Base-by-base conservation (phyloP, 2,113 vertebrate species). In the Murina feae region DNA sequence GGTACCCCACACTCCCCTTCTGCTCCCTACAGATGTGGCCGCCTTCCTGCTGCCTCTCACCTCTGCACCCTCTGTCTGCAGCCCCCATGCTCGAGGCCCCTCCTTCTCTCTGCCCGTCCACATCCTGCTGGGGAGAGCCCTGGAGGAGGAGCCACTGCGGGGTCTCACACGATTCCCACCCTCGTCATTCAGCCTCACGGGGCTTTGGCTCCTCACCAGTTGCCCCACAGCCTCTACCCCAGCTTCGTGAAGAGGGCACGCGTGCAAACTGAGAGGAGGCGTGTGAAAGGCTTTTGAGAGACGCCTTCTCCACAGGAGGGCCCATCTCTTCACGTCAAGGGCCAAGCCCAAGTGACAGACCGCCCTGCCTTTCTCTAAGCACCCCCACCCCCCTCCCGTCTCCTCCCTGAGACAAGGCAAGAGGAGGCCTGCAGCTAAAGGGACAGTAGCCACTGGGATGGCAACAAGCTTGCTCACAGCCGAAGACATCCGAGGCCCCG, bases 141-240 rank as follows among this genome's bases (percentile, higher is more conserved):
- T 14, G 28, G n/a, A 32, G 37, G n/a, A 53, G 44, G 14, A 65
- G 42, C 32, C 0, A 0, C 0, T 2, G 11, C 37, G 28, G 21
- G 35, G 4, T 37, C 21, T 51, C 44, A 42, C 1, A 16, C 2
- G 2, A 69, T 6, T 10, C 32, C 35, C 63, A 37, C 10, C 18
- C 11, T 35, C 18, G 16, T 30, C 28, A 6, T 10, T 39, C 68
- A 17, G 30, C 44, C 10, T 39, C 32, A 1, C 0, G 4, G 55
- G 60, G 21, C 32, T n/a, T 25, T 0, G 1, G 16, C 10, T 49
- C 65, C 68, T 69, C 4, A 5, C 21, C 6, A 20, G n/a, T 11
- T 60, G 5, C 14, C 0, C 4, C 17, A 30, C 51, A 4, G 16
- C 63, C 74, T 47, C 76, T 23, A 30, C 72, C 49, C 21, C 13